Evolutionary conservation across 1,140 invertebrate species (phyloP).

Genomic region (Homalodisca vitripennis): DNA sequence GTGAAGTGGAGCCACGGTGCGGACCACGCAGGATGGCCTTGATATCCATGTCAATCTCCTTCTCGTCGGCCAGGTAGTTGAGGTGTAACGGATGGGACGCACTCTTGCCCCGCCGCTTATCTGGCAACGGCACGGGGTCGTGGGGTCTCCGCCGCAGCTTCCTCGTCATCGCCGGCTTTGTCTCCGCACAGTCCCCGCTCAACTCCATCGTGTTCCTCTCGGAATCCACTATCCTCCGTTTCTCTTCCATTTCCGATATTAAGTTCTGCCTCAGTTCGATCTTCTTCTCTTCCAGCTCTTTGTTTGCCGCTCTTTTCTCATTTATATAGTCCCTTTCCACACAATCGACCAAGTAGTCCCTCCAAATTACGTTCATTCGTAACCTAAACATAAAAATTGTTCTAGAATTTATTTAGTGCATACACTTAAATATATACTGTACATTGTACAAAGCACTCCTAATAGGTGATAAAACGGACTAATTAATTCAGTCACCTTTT

Average conservation of each 20-base stretch:
- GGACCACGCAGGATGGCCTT: slow-evolving; percentile 73
- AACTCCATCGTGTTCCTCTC: slow-evolving; percentile 76
- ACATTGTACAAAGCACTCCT: no score
- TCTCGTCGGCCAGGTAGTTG: slow-evolving; percentile 84
- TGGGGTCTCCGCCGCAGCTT: slow-evolving; percentile 90
- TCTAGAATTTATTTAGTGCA: no score
- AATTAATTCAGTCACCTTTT: no score
- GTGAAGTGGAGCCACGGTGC: slow-evolving; percentile 49
- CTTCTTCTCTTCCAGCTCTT: slow-evolving; percentile 96
- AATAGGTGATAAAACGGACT: no score
- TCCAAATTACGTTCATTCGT: slow-evolving; percentile 78
- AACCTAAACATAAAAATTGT: no score
- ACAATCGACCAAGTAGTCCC: slow-evolving; percentile 79
- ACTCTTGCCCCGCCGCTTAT: slow-evolving; percentile 75
- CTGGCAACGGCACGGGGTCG: slow-evolving; percentile 83
- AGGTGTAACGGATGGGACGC: slow-evolving; percentile 69
- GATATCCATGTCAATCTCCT: slow-evolving; percentile 85
- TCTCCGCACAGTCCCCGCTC: slow-evolving; percentile 54
- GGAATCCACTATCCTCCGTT: slow-evolving; percentile 82
- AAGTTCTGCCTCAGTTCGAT: slow-evolving; percentile 88
- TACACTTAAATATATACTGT: no score
- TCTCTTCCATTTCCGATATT: slow-evolving; percentile 90
- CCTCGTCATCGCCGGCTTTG: slow-evolving; percentile 70
- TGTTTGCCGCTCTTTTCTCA: slow-evolving; percentile 83
- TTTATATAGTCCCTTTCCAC: slow-evolving; percentile 84